Conservation (phyloP, 1,140 invertebrate genomes). For the Calephelis virginiensis region DNA sequence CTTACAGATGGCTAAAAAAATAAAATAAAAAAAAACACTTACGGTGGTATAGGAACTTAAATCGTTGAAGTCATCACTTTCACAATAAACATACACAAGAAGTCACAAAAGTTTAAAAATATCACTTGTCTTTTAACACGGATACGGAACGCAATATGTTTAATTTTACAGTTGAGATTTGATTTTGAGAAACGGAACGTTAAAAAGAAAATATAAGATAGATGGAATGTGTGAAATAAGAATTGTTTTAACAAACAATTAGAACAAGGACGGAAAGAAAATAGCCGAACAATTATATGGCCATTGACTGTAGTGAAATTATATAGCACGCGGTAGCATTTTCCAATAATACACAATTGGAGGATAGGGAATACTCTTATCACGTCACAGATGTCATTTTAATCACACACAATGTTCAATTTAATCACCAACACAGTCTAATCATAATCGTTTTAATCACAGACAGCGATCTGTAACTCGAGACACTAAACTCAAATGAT, state of each 20-base stretch:
- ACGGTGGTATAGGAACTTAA: constrained; percentile 50
- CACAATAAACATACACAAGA: constrained; percentile 52
- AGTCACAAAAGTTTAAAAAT: constrained; percentile 19
- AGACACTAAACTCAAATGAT: constrained; percentile 60
- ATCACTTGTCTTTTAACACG: constrained; percentile 36
- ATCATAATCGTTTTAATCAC: constrained; percentile 44
- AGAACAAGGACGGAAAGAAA: constrained; percentile 19
- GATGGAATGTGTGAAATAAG: constrained; percentile 21
- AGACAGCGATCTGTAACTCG: constrained; percentile 36
- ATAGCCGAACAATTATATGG: constrained; percentile 25
- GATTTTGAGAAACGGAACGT: not conserved
- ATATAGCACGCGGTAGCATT: constrained; percentile 62
- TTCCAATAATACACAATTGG: constrained; percentile 32
- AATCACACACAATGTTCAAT: constrained; percentile 26
- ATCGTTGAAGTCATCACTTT: constrained; percentile 51
- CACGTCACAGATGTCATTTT: constrained; percentile 72
- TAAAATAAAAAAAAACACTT: constrained; percentile 37
- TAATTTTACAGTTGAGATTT: not conserved
- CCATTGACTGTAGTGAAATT: constrained; percentile 38
- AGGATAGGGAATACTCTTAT: constrained; percentile 24
- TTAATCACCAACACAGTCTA: constrained; percentile 37
- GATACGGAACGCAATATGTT: not conserved
- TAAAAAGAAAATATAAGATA: constrained; percentile 21
- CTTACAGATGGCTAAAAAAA: no score
- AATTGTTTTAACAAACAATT: constrained; percentile 25